These are phyloP conservation scores for Teinopalpus imperialis DNA, from an alignment of 2,888 invertebrate species.

Conservation along the genomic window DNA sequence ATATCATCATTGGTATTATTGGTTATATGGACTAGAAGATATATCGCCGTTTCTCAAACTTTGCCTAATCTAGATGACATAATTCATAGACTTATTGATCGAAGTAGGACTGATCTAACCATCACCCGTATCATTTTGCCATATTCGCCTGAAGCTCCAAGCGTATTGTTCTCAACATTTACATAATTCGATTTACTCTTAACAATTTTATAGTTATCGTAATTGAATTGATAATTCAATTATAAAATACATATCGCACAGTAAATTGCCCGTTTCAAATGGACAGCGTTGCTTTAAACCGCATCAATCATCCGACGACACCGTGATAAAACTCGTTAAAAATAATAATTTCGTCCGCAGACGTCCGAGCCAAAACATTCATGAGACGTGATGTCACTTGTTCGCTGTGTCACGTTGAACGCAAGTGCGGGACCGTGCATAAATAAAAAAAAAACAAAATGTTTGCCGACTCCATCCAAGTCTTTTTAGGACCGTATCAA, in stretches of 20 bases:
- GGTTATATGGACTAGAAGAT: too few relatives aligned
- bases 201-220: too few relatives aligned
- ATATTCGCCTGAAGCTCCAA: too few relatives aligned
- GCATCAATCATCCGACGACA: constrained; percentile 19
- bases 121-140: too few relatives aligned
- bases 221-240: too few relatives aligned
- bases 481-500: constrained; percentile 37
- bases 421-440: constrained; percentile 53
- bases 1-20: too few relatives aligned
- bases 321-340: constrained; percentile 21
- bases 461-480: constrained; percentile 52
- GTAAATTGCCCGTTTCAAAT: constrained; percentile 15
- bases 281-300: not conserved
- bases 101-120: too few relatives aligned
- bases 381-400: constrained; percentile 65
- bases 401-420: constrained; percentile 56
- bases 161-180: too few relatives aligned
- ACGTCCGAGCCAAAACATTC: constrained; percentile 42
- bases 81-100: too few relatives aligned
- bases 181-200: too few relatives aligned
- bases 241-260: constrained; percentile 15
- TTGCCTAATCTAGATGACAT: too few relatives aligned
- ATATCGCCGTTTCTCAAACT: too few relatives aligned
- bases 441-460: constrained; percentile 61
- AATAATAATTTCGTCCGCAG: constrained; percentile 30